Evolutionary conservation across 2,113 vertebrate genomes (phyloP), one percentile per base, ranked within the genome.

Genomic region (Sitta europaea): DNA sequence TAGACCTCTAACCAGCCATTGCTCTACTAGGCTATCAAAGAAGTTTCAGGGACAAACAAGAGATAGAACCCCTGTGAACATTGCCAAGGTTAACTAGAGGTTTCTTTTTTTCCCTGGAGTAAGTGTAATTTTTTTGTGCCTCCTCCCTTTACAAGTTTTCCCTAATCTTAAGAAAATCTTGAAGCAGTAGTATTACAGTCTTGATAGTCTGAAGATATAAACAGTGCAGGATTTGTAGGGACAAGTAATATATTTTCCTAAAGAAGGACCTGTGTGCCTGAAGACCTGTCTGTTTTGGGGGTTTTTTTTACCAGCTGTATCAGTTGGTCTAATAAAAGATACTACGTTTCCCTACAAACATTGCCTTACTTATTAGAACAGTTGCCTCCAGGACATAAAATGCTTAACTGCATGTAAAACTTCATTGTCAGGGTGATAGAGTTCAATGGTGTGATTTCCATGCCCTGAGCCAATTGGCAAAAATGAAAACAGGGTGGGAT

Each of bases 321-420:
- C 78, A 43, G 54, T 47, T 74, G 86, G 38, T 84, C 68, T 80
- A 88, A 92, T 86, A 95, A 92, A 95, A 92, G 43, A 58, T 92
- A 95, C 29, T 90, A 47, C 72, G 7, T 92, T 85, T 90, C 59
- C 50, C 59, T 81, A n/a, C 47, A 88, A 83, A 63, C 20, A 9
- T 71, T 66, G 31, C 51, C 33, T 62, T 71, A 62, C 47, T 88
- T 84, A 88, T 71, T 92, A 53, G 25, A 90, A 59, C 38, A 43
- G 16, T 88, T 90, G 79, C 86, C 86, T 81, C 42, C 68, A 88
- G 78, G 75, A 76, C 54, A 71, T 47, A 84, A 53, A 90, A 67
- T 55, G 27, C 22, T 88, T 80, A 83, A 77, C 31, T 57, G 35
- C 11, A 31, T 81, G 68, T 65, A 71, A 91, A 88, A 86, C 18